These are phyloP conservation scores for Balanococcus diminutus DNA, from an alignment of 2,888 invertebrate species.

Conservation along the genomic window DNA sequence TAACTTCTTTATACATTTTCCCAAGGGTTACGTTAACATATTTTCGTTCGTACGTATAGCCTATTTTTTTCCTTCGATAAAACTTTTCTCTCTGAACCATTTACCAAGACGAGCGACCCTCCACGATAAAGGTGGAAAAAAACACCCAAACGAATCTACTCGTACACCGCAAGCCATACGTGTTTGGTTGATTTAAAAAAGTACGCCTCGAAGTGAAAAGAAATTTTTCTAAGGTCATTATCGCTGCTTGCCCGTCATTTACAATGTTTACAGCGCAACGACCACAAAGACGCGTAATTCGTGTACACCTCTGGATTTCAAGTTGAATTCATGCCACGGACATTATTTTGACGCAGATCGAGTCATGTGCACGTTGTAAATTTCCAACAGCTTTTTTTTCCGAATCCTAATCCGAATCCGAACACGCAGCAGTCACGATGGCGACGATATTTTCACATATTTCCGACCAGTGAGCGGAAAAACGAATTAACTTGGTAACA, in stretches of 20 bases:
- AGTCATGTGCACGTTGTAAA: not conserved
- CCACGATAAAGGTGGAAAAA: too few relatives aligned
- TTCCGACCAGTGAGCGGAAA: not conserved
- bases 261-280: not conserved
- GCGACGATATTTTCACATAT: not conserved
- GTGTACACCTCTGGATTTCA: not conserved
- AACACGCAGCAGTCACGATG: not conserved
- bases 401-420: too few relatives aligned
- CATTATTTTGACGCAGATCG: not conserved
- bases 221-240: not conserved
- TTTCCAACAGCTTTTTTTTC: not conserved
- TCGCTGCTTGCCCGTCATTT: not conserved
- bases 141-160: too few relatives aligned
- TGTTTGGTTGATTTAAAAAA: too few relatives aligned
- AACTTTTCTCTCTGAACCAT: not conserved
- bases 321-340: not conserved
- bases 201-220: not conserved
- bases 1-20: not conserved
- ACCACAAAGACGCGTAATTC: not conserved
- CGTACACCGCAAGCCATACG: too few relatives aligned
- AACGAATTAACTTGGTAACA: constrained; percentile 18
- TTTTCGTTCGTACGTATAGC: not conserved
- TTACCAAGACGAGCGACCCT: not conserved
- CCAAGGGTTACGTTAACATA: constrained; percentile 28
- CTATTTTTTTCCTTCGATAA: not conserved